Base-by-base conservation (phyloP, 2,113 vertebrate species). In the Cettia cetti region DNA sequence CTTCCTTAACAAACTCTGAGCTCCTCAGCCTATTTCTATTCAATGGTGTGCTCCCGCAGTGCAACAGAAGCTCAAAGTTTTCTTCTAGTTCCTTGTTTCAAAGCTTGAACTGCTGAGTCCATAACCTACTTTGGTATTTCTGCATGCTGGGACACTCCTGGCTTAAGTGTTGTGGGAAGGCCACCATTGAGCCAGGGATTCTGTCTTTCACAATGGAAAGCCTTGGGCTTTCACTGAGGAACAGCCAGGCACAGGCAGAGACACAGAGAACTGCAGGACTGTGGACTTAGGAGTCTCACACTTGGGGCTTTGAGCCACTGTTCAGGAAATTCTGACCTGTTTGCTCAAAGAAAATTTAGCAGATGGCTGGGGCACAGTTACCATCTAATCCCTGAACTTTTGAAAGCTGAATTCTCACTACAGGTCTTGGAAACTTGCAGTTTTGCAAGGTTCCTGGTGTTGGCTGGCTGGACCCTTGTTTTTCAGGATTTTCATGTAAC, bases 231-330 rank as follows among this genome's bases (percentile, higher is more conserved):
- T 64, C 42, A 22, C 15, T 12, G 19, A 40, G 52, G 31, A 65
- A 19, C 50, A 40, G n/a, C 6, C 0, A 3, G 35, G 49, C 2
- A 9, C 0, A 1, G 30, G 37, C 27, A 49, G 15, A 68, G 53
- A 27, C 13, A 5, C 0, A 6, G 28, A 24, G 57, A 10, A 30
- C 33, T 54, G 57, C 24, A 13, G 28, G 11, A 31, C n/a, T 37
- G 20, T 5, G 53, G 23, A 19, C 28, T 31, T 35, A 21, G 15
- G 19, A 63, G 14, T 21, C 54, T 89, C 39, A 28, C 4, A 6
- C 17, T 7, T 24, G 26, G 76, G 28, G 17, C 26, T 66, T 80
- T 35, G 56, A 85, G 23, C 22, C 40, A 61, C 27, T 65, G 24
- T 30, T 81, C 23, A 44, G 40, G 39, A 47, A 66, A 15, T 6